A percentile compares a stretch with the other conserved stretches of the same genome.
Evolutionary conservation across 1,140 invertebrate species (phyloP).

Genomic region (Pseudachorutes palmiensis): DNA sequence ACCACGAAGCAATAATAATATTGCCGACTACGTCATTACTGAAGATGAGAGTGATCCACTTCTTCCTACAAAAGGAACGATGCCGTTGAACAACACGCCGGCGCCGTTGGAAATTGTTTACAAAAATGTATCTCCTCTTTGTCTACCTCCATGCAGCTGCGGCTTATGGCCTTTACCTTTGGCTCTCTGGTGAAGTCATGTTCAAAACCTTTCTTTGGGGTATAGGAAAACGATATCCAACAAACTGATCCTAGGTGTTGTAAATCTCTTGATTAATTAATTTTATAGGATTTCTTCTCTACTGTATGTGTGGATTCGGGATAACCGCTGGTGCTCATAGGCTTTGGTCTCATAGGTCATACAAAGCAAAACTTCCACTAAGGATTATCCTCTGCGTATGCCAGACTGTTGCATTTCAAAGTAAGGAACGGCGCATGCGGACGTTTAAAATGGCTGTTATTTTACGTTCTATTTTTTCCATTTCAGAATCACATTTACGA

Average conservation of each 20-base stretch:
- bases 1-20: slow-evolving; percentile 6
- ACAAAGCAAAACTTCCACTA: slow-evolving; percentile 52
- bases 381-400: slow-evolving; percentile 48
- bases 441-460: too few species aligned
- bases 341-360: slow-evolving; percentile 55
- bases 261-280: background rate
- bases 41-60: background rate
- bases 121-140: slow-evolving; percentile 84
- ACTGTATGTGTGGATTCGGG: slow-evolving; percentile 43
- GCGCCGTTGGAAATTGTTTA: slow-evolving; percentile 62
- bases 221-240: slow-evolving; percentile 49
- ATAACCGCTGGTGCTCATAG: slow-evolving; percentile 56
- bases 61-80: background rate
- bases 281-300: slow-evolving; percentile 37
- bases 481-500: slow-evolving; percentile 54
- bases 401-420: slow-evolving; percentile 52
- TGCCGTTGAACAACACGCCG: background rate
- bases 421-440: slow-evolving; percentile 36
- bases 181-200: slow-evolving; percentile 50
- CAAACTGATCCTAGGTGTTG: background rate
- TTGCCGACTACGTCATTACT: background rate
- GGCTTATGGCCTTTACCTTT: slow-evolving; percentile 73
- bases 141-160: slow-evolving; percentile 73
- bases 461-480: background rate
- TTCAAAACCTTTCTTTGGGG: slow-evolving; percentile 65